Base-by-base conservation (phyloP, 2,888 invertebrate genomes). In the Tetranychus truncatus region DNA sequence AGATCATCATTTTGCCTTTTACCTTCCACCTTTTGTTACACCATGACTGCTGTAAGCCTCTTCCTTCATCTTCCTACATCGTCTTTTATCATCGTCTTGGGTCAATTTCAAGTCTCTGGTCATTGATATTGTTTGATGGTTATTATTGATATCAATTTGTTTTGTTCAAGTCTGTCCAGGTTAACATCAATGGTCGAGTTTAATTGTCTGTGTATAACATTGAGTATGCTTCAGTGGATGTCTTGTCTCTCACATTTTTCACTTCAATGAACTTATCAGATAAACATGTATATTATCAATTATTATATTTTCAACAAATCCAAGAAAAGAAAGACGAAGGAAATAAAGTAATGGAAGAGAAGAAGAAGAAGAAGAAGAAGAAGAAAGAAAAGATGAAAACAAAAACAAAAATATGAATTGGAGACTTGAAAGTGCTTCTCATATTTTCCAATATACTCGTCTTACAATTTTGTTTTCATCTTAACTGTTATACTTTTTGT, bases 211-310 rank as follows among this genome's bases (percentile, higher is more conserved):
- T 55, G 15, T 55, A 9, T 55, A 15, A 55, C 55, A 55, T 15
- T 15, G 55, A 55, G 9, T 55, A 55, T 55, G 55, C 55, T 55
- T 55, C 55, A 55, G 15, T 55, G 55, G 15, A 15, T 15, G 11
- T 55, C 55, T 15, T 55, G 34, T 34, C 34, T 34, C 55, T 55
- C 55, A 2, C 55, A 55, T 55, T 15, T 55, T 55, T 55, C 55
- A 55, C 55, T 55, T 55, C 55, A 55, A 55, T 55, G 55, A 55
- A 55, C 55, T 55, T 55, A 55, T 55, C 55, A 55, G 55, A 55
- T 55, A 55, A 55, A 55, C 55, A 55, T 55, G 55, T 15, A 15
- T 55, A 55, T 55, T 15, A 55, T 55, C 55, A 55, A 55, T 55
- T 55, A 55, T 55, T 55, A 55, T 55, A 55, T 55, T 55, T 15